These are phyloP conservation scores for Condylostylus longicornis DNA, from an alignment of 1,140 invertebrate genomes.

Conservation along the genomic window DNA sequence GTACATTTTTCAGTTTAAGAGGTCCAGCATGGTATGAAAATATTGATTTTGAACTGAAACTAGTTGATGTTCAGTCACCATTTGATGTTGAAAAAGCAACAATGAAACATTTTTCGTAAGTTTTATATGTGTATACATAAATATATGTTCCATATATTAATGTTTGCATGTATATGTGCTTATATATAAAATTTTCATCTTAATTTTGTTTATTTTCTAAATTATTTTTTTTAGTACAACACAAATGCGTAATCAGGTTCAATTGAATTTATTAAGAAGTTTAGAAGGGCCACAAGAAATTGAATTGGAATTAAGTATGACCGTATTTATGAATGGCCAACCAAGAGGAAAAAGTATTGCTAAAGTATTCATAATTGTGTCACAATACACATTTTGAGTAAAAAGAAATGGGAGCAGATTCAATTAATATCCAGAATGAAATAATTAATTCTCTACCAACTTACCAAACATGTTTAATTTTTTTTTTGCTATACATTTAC, in stretches of 20 bases:
- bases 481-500: no score
- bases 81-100: conserved; percentile 43
- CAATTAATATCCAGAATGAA: no score
- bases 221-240: conserved; percentile 30
- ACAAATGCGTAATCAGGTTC: conserved; percentile 47
- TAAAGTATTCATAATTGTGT: conserved; percentile 70
- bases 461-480: no score
- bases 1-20: conserved; percentile 68
- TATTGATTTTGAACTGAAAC: conserved; percentile 56
- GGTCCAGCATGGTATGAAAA: conserved; percentile 52
- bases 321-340: conserved; percentile 51
- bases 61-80: conserved; percentile 47
- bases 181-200: not conserved
- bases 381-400: conserved; percentile 60
- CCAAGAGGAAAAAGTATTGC: conserved; percentile 67
- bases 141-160: not conserved
- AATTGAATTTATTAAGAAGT: conserved; percentile 51
- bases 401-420: no score
- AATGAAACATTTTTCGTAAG: conserved; percentile 50
- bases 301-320: conserved; percentile 72
- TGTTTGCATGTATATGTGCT: not conserved
- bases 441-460: no score
- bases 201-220: conserved; percentile 1
- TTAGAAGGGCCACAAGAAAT: conserved; percentile 79
- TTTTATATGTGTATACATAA: conserved; percentile 4